Evolutionary conservation across 1,140 invertebrate species (phyloP).

Genomic region (Ladona fulva): DNA sequence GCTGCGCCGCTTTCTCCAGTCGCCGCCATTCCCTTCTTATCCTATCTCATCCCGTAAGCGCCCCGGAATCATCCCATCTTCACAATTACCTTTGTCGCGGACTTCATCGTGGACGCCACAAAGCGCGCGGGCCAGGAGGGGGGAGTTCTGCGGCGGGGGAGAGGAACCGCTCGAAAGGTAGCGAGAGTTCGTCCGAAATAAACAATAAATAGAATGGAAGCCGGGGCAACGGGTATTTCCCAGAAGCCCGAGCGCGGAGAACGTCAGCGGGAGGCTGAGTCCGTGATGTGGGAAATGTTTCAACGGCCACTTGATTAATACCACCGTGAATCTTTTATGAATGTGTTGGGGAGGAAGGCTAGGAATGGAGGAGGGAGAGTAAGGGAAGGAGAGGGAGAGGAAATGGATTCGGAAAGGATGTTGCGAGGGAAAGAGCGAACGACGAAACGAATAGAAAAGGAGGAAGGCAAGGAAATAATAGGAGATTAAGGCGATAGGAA

Average conservation of each 20-base stretch:
- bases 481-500: too few species aligned
- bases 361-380: background rate
- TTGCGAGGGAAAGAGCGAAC: background rate
- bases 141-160: too few species aligned
- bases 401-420: background rate
- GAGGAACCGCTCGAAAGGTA: too few species aligned
- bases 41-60: too few species aligned
- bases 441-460: too few species aligned
- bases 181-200: background rate
- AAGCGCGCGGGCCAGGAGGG: too few species aligned
- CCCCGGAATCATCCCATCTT: too few species aligned
- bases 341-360: background rate
- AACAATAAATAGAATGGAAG: background rate
- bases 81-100: too few species aligned
- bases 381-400: background rate
- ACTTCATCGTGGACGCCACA: too few species aligned
- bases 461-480: too few species aligned
- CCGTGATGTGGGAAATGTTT: background rate
- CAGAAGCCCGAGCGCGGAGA: background rate
- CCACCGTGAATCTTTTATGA: slow-evolving; percentile 4
- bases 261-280: background rate
- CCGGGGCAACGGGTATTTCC: background rate
- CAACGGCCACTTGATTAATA: slow-evolving; percentile 1
- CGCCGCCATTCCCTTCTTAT: too few species aligned
- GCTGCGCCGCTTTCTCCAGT: too few species aligned